Conservation (phyloP, 2,113 vertebrate species). For the Brachirus orientalis region DNA sequence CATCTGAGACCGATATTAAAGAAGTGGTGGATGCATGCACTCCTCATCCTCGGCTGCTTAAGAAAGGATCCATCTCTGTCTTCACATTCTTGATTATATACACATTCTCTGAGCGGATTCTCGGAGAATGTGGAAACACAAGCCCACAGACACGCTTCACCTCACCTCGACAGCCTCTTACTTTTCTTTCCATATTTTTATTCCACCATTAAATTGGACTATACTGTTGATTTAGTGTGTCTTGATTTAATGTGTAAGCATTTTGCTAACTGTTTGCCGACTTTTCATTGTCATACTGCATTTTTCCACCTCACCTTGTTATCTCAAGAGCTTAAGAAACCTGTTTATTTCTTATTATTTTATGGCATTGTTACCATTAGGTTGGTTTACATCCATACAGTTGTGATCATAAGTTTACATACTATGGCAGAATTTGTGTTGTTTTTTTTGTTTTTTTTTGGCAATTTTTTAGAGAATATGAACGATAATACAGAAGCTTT, state of each 20-base stretch:
- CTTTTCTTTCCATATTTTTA: too few species aligned
- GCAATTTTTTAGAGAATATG: too few species aligned
- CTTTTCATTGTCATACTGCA: too few species aligned
- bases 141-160: neutral
- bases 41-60: neutral
- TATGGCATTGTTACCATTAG: neutral
- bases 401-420: too few species aligned
- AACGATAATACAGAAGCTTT: too few species aligned
- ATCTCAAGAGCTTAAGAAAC: neutral
- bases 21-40: neutral
- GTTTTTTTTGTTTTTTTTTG: too few species aligned
- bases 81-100: slow-evolving; percentile 48
- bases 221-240: too few species aligned
- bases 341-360: too few species aligned
- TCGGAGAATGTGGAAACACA: neutral
- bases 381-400: neutral
- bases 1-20: neutral
- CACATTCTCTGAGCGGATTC: slow-evolving; percentile 20
- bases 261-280: too few species aligned
- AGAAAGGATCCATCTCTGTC: neutral
- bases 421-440: too few species aligned
- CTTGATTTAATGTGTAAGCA: too few species aligned
- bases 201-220: neutral
- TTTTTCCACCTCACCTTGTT: too few species aligned
- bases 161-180: neutral